Percentiles rank a stretch among this genome's conserved stretches.
phyloP scores from a whole-genome alignment of 2,113 vertebrate species.

The Macheiramphus alcinus region DNA sequence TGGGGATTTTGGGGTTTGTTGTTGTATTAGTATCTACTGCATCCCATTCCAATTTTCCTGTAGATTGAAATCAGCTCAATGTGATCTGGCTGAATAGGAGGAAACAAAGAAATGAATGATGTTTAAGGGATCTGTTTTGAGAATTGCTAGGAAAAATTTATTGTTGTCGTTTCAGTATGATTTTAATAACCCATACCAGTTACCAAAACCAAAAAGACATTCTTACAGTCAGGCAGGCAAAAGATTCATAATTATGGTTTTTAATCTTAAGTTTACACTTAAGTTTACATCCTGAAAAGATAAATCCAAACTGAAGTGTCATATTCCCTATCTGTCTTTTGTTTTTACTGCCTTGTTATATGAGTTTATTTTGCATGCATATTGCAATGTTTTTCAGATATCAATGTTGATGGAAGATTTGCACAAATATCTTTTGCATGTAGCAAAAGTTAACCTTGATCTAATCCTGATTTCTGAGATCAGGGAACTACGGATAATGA shows the following conservation, averaged over 20 bases:
- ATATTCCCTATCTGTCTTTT: background rate
- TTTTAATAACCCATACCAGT: background rate
- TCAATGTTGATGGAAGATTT: fast-evolving
- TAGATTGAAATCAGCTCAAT: background rate
- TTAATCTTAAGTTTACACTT: background rate
- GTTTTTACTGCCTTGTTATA: background rate
- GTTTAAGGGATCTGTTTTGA: background rate
- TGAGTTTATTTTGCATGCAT: background rate
- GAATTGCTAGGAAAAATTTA: background rate
- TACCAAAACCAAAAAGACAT: background rate
- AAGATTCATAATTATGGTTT: background rate
- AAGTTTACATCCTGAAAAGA: background rate
- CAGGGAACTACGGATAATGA: background rate
- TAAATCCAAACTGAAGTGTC: background rate
- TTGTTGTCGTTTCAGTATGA: background rate
- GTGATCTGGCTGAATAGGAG: background rate
- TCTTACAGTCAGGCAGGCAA: background rate
- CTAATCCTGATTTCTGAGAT: background rate
- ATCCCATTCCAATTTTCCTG: background rate
- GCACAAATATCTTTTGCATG: background rate
- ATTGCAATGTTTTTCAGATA: background rate
- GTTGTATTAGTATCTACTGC: background rate
- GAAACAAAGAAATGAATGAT: background rate
- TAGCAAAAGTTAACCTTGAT: background rate
- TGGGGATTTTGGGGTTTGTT: fast-evolving